phyloP scores from a whole-genome alignment of 2,888 invertebrate genomes.

The Tupiocoris notatus region DNA sequence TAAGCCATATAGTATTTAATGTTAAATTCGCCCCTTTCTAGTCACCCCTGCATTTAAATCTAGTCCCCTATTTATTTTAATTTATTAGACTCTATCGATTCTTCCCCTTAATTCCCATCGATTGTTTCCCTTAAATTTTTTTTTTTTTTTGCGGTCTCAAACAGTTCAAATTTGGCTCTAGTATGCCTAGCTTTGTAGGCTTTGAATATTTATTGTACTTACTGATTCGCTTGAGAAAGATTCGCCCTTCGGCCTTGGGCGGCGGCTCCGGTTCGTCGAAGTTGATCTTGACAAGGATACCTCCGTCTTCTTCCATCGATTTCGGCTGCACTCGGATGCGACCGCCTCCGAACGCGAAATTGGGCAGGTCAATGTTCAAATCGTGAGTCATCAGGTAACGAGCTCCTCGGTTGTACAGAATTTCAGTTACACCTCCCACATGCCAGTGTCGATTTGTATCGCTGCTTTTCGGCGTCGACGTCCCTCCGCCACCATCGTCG shows the following conservation, averaged over 20 bases:
- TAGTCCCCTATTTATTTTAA: no score
- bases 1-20: no score
- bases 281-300: conserved; percentile 70
- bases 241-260: conserved; percentile 37
- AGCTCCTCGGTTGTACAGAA: conserved; percentile 67
- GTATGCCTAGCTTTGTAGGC: no score
- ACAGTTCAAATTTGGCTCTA: no score
- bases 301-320: conserved; percentile 68
- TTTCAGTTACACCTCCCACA: conserved; percentile 74
- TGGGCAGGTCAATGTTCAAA: conserved; percentile 69
- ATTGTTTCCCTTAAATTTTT: no score
- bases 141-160: no score
- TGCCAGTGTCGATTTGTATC: conserved; percentile 45
- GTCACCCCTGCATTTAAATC: no score
- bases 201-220: conserved; percentile 55
- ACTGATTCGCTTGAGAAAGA: conserved; percentile 58
- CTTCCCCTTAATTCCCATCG: no score
- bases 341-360: conserved; percentile 70
- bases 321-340: conserved; percentile 71
- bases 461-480: neutral
- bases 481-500: conserved; percentile 32
- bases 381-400: conserved; percentile 77
- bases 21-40: no score
- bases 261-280: conserved; percentile 45
- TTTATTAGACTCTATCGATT: no score